Conservation (phyloP, 2,113 vertebrate species). For the Natator depressus region DNA sequence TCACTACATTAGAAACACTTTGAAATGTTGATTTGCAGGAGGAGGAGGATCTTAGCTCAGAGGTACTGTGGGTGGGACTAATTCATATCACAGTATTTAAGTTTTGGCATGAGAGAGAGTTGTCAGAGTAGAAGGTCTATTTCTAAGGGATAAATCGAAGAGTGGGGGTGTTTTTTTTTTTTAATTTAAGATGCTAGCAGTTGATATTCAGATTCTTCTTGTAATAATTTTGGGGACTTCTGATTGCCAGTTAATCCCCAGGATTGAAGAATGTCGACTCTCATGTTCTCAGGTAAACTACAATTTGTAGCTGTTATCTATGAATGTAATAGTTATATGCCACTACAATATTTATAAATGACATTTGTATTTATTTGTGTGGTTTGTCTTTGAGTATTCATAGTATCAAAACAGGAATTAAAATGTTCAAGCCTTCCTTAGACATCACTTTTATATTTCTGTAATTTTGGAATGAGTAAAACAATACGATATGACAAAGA, state of each 20-base stretch:
- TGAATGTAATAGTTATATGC: background rate
- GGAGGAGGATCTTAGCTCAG: constrained; percentile 57
- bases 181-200: constrained; percentile 44
- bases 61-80: constrained; percentile 66
- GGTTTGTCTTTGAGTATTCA: background rate
- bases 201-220: constrained; percentile 51
- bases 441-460: background rate
- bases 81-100: constrained; percentile 58
- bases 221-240: constrained; percentile 54
- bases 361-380: background rate
- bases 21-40: background rate
- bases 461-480: constrained; percentile 4
- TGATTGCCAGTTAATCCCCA: constrained; percentile 69
- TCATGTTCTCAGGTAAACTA: constrained; percentile 75
- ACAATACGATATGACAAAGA: background rate
- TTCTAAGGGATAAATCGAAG: background rate
- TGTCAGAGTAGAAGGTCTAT: constrained; percentile 64
- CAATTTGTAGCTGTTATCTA: constrained; percentile 24
- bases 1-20: constrained; percentile 29
- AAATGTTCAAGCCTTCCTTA: background rate
- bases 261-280: constrained; percentile 77
- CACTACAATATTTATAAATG: background rate
- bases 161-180: background rate
- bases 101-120: constrained; percentile 60
- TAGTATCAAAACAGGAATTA: background rate